Evolutionary conservation across 2,888 invertebrate genomes (phyloP).

Genomic region (Ceraclea dissimilis): DNA sequence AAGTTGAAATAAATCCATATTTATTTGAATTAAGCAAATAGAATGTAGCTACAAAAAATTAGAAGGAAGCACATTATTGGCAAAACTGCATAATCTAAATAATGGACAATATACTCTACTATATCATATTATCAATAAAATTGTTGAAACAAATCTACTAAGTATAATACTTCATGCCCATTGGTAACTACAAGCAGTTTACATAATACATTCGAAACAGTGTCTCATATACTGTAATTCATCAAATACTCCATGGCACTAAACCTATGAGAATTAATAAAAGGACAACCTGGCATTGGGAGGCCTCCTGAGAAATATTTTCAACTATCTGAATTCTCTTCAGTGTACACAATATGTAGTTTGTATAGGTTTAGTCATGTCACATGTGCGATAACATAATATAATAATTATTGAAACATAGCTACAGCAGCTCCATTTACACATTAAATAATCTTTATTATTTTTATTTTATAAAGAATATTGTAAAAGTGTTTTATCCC

Average conservation of each 20-base stretch:
- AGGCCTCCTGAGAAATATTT: too few relatives aligned
- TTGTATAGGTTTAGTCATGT: too few relatives aligned
- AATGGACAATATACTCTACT: slow-evolving; percentile 20
- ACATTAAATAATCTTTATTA: too few relatives aligned
- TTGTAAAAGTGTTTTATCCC: slow-evolving; percentile 26
- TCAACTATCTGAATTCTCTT: too few relatives aligned
- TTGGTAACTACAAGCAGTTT: slow-evolving; percentile 25
- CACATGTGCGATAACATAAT: too few relatives aligned
- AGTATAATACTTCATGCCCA: slow-evolving; percentile 11
- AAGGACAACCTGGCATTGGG: too few relatives aligned
- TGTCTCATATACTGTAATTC: too few relatives aligned
- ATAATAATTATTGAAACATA: too few relatives aligned
- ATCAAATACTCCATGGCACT: too few relatives aligned
- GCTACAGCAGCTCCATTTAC: too few relatives aligned
- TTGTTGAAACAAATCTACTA: slow-evolving; percentile 22
- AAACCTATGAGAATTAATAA: too few relatives aligned
- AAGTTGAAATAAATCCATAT: slow-evolving; percentile 14
- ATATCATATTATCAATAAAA: slow-evolving; percentile 13
- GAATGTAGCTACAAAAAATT: slow-evolving; percentile 25
- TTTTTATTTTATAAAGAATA: slow-evolving; percentile 22
- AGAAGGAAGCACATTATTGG: slow-evolving; percentile 27
- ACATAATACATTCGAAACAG: slow-evolving; percentile 22
- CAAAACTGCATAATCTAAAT: slow-evolving; percentile 24
- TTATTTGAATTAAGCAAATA: slow-evolving; percentile 23
- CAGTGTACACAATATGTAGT: too few relatives aligned